Conservation (phyloP, 2,113 vertebrate species). For the Lagopus muta region DNA sequence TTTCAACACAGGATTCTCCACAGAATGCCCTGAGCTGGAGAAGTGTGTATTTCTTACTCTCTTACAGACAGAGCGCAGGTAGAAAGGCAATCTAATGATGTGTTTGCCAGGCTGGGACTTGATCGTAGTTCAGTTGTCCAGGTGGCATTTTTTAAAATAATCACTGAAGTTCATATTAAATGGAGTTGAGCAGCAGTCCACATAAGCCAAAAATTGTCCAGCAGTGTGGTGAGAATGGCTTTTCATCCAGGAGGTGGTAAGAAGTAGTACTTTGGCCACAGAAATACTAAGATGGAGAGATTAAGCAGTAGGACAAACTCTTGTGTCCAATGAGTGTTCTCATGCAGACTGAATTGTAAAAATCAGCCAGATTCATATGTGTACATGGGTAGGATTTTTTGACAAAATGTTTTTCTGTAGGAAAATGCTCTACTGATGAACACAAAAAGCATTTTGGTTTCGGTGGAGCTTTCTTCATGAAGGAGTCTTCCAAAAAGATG, state of each 20-base stretch:
- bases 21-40: neutral
- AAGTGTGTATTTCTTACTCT: neutral
- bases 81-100: neutral
- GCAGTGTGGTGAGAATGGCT: neutral
- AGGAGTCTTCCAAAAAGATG: neutral
- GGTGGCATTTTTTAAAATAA: neutral
- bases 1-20: neutral
- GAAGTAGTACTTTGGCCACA: neutral
- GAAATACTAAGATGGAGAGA: neutral
- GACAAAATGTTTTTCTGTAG: neutral
- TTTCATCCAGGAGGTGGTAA: neutral
- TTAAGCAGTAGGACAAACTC: neutral
- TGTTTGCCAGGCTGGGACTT: neutral
- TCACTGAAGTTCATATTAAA: neutral
- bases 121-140: neutral
- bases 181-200: neutral
- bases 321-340: neutral
- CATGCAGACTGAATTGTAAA: neutral
- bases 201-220: neutral
- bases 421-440: neutral
- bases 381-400: neutral
- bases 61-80: neutral
- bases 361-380: neutral
- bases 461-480: neutral
- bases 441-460: neutral